Percentiles rank a stretch among this genome's conserved stretches.
Conservation (phyloP, 2,797 vertebrate genomes). For the Florisuga fusca region DNA sequence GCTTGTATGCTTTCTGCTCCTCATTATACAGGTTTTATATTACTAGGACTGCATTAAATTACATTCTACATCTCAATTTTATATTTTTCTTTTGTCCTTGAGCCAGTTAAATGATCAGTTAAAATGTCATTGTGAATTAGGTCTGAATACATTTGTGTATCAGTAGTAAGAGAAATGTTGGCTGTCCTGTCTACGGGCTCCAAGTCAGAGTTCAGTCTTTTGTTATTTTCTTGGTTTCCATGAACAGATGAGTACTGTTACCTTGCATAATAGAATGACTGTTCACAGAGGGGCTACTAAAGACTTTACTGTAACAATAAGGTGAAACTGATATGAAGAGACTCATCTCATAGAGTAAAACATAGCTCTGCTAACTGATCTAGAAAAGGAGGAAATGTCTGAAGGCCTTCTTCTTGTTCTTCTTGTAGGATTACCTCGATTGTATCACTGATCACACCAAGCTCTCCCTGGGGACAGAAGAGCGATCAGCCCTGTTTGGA, state of each 20-base stretch:
- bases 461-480: slow-evolving; percentile 88
- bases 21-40: background rate
- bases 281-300: slow-evolving; percentile 44
- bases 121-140: slow-evolving; percentile 15
- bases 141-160: slow-evolving; percentile 33
- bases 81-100: background rate
- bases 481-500: slow-evolving; percentile 92
- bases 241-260: slow-evolving; percentile 65
- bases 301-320: slow-evolving; percentile 39
- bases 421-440: slow-evolving; percentile 92
- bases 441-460: slow-evolving; percentile 91
- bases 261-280: slow-evolving; percentile 59
- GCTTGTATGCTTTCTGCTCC: background rate
- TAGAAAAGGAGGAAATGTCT: slow-evolving; percentile 39
- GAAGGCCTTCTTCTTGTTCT: slow-evolving; percentile 59
- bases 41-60: background rate
- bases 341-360: slow-evolving; percentile 51
- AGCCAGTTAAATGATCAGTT: slow-evolving; percentile 19
- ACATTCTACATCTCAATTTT: background rate
- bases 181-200: background rate
- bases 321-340: slow-evolving; percentile 55
- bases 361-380: slow-evolving; percentile 20
- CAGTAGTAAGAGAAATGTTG: background rate
- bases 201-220: slow-evolving; percentile 29
- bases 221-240: slow-evolving; percentile 43